Evolutionary conservation across 2,797 vertebrate genomes (phyloP).

Genomic region (Pseudotriccus pelzelni): DNA sequence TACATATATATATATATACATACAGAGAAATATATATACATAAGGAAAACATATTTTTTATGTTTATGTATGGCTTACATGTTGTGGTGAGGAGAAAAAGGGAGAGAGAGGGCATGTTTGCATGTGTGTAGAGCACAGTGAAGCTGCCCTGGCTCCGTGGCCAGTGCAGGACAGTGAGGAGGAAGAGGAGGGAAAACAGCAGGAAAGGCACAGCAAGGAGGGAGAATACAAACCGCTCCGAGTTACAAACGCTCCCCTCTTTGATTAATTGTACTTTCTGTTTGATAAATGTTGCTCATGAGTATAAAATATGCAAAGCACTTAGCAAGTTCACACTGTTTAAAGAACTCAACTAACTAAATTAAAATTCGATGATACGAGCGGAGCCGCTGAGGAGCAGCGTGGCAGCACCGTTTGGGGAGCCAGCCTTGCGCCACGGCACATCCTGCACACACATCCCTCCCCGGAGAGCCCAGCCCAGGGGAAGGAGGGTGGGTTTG

Average conservation of each 20-base stretch:
- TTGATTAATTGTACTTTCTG: conserved; percentile 68
- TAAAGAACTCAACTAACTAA: conserved; percentile 60
- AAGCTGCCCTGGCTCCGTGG: background rate
- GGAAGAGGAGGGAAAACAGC: background rate
- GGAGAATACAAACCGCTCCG: background rate
- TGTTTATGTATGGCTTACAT: background rate
- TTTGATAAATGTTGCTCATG: conserved; percentile 63
- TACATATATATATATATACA: no score
- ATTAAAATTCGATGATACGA: conserved; percentile 52
- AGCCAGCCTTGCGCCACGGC: background rate
- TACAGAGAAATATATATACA: background rate
- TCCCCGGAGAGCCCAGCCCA: background rate
- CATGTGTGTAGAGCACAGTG: background rate
- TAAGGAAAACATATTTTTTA: background rate
- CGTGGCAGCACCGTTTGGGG: background rate
- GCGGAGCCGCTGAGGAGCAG: background rate
- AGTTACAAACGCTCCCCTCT: conserved; percentile 4
- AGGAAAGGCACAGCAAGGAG: background rate
- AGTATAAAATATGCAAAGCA: conserved; percentile 69
- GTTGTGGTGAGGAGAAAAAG: background rate
- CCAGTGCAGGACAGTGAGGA: background rate
- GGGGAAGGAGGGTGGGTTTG: background rate
- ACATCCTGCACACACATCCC: accelerated
- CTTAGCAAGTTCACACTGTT: conserved; percentile 65
- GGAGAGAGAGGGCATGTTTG: accelerated